Evolutionary conservation across 1,140 invertebrate species (phyloP).

Genomic region (Bombus waltoni): DNA sequence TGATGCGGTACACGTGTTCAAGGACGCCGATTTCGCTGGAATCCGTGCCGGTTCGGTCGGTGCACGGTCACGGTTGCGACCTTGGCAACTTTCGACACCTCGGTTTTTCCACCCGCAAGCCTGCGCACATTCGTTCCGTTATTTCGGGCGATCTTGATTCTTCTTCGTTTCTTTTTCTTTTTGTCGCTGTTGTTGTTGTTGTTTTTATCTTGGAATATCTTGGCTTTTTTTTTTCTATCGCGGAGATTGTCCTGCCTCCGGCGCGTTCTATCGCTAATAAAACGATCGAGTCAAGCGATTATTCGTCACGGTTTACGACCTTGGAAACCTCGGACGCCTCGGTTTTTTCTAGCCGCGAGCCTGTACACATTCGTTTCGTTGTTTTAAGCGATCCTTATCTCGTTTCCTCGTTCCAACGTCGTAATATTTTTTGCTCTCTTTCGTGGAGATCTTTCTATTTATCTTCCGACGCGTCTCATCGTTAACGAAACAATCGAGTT

Average conservation of each 20-base stretch:
- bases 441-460: background rate
- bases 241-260: no score
- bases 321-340: background rate
- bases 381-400: background rate
- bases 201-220: no score
- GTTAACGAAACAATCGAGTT: background rate
- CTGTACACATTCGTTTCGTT: background rate
- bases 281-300: no score
- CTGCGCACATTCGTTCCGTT: background rate
- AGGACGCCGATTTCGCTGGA: slow-evolving; percentile 41
- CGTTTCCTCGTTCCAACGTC: no score
- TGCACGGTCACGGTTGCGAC: slow-evolving; percentile 36
- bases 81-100: background rate
- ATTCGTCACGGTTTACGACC: slow-evolving; percentile 14
- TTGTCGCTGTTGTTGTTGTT: no score
- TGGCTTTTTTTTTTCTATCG: no score
- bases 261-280: no score
- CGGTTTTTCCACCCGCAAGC: background rate
- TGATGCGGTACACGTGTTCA: slow-evolving; percentile 47
- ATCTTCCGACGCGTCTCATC: background rate
- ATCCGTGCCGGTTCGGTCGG: slow-evolving; percentile 15
- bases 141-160: no score
- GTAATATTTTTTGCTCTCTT: background rate
- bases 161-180: background rate
- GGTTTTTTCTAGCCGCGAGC: background rate